These are phyloP conservation scores for Malurus melanocephalus DNA, from an alignment of 2,113 vertebrate species.

Conservation along the genomic window DNA sequence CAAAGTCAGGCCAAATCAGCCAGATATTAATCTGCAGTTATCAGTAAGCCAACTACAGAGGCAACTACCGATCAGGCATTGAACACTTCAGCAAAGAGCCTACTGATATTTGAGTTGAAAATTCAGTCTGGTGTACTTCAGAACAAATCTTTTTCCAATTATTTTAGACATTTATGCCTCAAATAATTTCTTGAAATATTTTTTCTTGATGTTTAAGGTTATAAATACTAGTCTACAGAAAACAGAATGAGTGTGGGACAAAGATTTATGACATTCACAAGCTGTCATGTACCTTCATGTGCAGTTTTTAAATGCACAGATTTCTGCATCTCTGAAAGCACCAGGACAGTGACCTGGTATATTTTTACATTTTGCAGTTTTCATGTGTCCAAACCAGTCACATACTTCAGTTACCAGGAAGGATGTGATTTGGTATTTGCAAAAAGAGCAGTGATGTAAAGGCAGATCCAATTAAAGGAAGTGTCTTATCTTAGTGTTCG, in stretches of 20 bases:
- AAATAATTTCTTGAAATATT: slow-evolving; percentile 13
- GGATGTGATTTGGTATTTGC: neutral
- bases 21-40: neutral
- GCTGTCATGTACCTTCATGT: neutral
- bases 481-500: neutral
- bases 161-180: neutral
- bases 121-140: neutral
- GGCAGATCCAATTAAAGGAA: neutral
- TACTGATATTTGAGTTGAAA: neutral
- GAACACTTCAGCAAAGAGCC: neutral
- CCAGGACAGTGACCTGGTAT: neutral
- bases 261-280: neutral
- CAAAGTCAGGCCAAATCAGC: neutral
- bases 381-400: neutral
- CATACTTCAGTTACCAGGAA: neutral
- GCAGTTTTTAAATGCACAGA: neutral
- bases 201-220: slow-evolving; percentile 12
- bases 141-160: neutral
- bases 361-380: neutral
- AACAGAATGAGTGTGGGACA: neutral
- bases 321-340: neutral
- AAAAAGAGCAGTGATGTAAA: neutral
- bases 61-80: neutral
- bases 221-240: neutral
- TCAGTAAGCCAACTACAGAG: neutral